Conservation (phyloP, 2,113 vertebrate species). For the Stegostoma tigrinum region DNA sequence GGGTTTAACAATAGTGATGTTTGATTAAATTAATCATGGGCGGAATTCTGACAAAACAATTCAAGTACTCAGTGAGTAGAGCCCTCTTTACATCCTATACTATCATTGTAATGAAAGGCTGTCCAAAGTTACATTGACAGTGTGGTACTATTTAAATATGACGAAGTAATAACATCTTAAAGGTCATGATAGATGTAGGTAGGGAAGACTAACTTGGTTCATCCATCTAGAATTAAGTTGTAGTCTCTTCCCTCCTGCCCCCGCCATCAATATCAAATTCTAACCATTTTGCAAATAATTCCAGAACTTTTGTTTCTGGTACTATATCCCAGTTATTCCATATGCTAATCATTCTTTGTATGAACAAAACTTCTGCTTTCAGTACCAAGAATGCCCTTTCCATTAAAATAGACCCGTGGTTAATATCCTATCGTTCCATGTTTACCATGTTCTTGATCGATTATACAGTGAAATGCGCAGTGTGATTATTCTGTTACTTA, state of each 20-base stretch:
- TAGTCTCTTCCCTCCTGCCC: not conserved
- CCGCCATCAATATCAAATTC: not conserved
- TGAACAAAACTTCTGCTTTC: not conserved
- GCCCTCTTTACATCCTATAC: not conserved
- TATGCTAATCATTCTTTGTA: not conserved
- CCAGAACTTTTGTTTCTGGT: not conserved
- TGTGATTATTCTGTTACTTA: constrained; percentile 7
- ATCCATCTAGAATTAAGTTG: not conserved
- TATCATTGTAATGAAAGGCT: not conserved
- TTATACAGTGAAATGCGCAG: not conserved
- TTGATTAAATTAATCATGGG: not conserved
- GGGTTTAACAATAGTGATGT: not conserved
- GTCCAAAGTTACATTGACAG: not conserved
- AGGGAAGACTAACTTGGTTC: not conserved
- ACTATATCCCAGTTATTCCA: not conserved
- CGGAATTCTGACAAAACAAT: not conserved
- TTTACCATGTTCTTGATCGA: not conserved
- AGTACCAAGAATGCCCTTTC: not conserved
- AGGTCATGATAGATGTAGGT: not conserved
- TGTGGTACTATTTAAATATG: not conserved
- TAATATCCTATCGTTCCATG: not conserved
- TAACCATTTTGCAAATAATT: not conserved
- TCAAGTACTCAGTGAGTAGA: not conserved
- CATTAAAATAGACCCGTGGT: not conserved
- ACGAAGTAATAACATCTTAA: not conserved